These are phyloP conservation scores for Rhodeus uyekii DNA, from an alignment of 2,797 vertebrate genomes.

Conservation along the genomic window DNA sequence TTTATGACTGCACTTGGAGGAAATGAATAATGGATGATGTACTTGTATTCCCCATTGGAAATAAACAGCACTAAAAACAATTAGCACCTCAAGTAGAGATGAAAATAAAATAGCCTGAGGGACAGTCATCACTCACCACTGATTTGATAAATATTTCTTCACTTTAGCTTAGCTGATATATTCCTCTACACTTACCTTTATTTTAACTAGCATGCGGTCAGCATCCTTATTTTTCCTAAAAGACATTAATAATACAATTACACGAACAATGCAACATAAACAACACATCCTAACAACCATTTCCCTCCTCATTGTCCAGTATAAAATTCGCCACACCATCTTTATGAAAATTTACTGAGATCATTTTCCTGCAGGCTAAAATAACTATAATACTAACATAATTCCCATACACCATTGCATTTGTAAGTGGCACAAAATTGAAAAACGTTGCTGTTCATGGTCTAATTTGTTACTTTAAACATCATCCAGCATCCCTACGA, in stretches of 20 bases:
- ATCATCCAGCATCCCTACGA: background rate
- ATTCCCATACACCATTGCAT: background rate
- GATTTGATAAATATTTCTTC: constrained; percentile 37
- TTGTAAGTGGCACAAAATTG: background rate
- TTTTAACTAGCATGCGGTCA: background rate
- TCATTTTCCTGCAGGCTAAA: background rate
- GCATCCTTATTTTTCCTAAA: background rate
- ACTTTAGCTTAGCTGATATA: background rate
- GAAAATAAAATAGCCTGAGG: constrained; percentile 60
- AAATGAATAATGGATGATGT: constrained; percentile 48
- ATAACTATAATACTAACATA: background rate
- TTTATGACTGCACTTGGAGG: constrained; percentile 32
- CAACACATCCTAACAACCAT: background rate
- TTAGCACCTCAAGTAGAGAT: constrained; percentile 67
- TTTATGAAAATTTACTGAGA: background rate
- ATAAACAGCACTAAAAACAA: constrained; percentile 62
- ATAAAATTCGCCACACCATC: no score
- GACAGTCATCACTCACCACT: constrained; percentile 27
- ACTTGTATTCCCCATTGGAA: constrained; percentile 37
- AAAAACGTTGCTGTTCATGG: background rate
- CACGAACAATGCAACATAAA: no score
- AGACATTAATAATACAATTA: background rate
- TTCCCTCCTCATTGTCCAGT: background rate
- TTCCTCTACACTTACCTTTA: background rate
- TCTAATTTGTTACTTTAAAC: background rate